Evolutionary conservation across 2,888 invertebrate genomes (phyloP).

Genomic region (Sepiola atlantica): DNA sequence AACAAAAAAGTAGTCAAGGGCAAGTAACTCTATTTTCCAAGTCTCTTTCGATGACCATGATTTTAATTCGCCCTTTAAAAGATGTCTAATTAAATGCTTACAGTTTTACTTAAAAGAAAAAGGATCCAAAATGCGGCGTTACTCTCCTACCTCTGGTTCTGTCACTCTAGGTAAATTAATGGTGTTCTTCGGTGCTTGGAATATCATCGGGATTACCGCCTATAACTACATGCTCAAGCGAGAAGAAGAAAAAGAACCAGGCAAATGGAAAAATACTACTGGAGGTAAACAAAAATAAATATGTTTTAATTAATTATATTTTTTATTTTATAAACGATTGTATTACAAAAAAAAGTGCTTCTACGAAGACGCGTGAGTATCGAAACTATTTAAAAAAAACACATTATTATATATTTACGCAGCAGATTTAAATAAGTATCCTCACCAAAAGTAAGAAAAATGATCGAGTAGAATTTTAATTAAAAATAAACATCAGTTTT

Average conservation of each 20-base stretch:
- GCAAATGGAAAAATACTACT: background rate
- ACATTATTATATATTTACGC: too few species aligned
- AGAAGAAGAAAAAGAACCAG: constrained; percentile 41
- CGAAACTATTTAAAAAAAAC: too few species aligned
- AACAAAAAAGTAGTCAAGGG: background rate
- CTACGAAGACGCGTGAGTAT: too few species aligned
- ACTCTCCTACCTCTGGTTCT: background rate
- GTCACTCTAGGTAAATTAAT: constrained; percentile 50
- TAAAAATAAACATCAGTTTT: too few species aligned
- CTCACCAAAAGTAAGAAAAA: too few species aligned
- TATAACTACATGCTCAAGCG: background rate
- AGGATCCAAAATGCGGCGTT: constrained; percentile 52
- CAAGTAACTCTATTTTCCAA: background rate
- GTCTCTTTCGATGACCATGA: constrained; percentile 12
- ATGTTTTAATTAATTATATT: background rate
- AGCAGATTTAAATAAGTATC: too few species aligned
- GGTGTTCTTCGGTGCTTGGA: constrained; percentile 56
- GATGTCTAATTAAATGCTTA: too few species aligned
- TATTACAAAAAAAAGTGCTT: too few species aligned
- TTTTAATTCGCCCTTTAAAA: background rate
- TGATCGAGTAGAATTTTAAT: too few species aligned
- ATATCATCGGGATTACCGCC: constrained; percentile 52
- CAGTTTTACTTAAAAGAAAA: background rate
- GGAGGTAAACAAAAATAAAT: background rate
- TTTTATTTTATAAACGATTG: too few species aligned